Evolutionary conservation across 2,888 invertebrate species (phyloP), one percentile per base, ranked within the genome.

Genomic region (Caenorhabditis zanzibari): DNA sequence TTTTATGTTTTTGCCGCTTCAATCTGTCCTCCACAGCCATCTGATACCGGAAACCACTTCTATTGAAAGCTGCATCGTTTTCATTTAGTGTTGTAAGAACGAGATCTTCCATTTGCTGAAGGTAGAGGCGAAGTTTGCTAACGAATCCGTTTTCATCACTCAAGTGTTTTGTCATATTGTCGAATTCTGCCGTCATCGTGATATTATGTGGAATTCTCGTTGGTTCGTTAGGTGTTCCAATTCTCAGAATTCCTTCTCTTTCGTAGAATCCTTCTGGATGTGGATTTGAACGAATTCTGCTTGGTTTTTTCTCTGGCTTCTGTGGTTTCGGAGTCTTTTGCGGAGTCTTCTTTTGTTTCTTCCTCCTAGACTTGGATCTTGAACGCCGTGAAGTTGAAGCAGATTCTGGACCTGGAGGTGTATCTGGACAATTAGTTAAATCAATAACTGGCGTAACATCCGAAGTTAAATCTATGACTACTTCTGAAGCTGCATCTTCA

Each of bases 121-220:
- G 28, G 35, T 81, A 87, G 10, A 77, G 22, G 26, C 58, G 68
- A 14, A 87, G 56, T 38, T 81, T 58, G 6, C 59, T 52, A 0
- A 87, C 80, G 19, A 86, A 74, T 32, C 73, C 81, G 5, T 56
- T 63, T 22, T 66, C 41, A 63, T 87, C 82, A 12, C 76, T 73
- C 44, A 87, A 26, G 24, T 85, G 56, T 52, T 56, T 75, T 0
- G 79, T 72, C 77, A 85, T 79, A 56, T 85, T 84, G 2, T 66
- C 28, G 28, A 82, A 87, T 22, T 79, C 84, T 19, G 54, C 28
- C 16, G 77, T 61, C n/a, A 24, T 71, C 5, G 56, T 71, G 10
- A 63, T 75, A n/a, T 54, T 73, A 19, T 97, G 81, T 95, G 94
- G 52, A 9, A 9, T 92, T 96, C 95, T 24, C 16, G 4, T 9